phyloP scores from a whole-genome alignment of 2,797 vertebrate genomes.

The Peromyscus melanophrys region DNA sequence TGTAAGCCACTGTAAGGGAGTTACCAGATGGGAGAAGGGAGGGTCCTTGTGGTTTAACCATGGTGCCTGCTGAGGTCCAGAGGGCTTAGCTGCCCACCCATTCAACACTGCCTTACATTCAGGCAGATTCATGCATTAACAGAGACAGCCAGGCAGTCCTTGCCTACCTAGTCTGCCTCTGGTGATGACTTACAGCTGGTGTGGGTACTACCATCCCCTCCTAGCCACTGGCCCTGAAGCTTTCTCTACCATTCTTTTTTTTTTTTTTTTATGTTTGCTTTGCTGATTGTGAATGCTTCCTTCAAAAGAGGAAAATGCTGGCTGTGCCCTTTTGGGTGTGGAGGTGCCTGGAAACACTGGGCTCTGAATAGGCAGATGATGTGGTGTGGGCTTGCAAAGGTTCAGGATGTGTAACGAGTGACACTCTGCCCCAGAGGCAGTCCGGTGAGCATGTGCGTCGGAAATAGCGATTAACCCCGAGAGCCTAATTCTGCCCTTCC shows the following conservation, averaged over 20 bases:
- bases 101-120: neutral
- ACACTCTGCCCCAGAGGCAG: neutral
- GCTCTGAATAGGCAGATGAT: neutral
- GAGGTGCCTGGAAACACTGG: neutral
- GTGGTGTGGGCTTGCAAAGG: neutral
- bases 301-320: conserved; percentile 22
- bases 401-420: conserved; percentile 19
- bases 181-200: too few relatives aligned
- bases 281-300: neutral
- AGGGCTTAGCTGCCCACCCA: neutral
- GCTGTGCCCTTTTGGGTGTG: neutral
- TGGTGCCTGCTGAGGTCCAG: neutral
- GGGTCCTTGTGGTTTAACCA: rapidly evolving
- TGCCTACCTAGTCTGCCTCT: neutral
- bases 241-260: neutral
- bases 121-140: neutral
- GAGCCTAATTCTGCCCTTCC: conserved; percentile 40
- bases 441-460: neutral
- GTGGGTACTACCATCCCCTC: neutral
- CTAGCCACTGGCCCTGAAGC: neutral
- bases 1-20: neutral
- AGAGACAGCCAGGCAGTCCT: neutral
- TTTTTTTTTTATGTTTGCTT: neutral
- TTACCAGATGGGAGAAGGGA: neutral
- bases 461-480: conserved; percentile 23